Evolutionary conservation across 2,797 vertebrate species (phyloP).

Genomic region (Mus caroli): DNA sequence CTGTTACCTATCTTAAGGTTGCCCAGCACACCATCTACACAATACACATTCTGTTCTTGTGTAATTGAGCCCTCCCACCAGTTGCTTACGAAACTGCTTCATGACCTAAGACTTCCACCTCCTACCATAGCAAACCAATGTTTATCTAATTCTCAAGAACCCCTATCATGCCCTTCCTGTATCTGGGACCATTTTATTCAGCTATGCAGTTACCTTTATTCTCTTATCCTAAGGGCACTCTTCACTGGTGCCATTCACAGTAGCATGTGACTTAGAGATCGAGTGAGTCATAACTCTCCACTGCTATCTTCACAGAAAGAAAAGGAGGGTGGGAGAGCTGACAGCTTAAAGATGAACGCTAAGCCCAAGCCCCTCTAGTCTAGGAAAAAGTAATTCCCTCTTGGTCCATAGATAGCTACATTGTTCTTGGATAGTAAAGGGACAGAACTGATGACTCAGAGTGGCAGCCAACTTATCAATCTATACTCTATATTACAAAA

Average conservation of each 20-base stretch:
- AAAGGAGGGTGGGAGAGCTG: background rate
- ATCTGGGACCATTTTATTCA: constrained; percentile 49
- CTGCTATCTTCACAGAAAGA: constrained; percentile 8
- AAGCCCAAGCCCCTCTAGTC: background rate
- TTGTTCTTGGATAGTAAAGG: constrained; percentile 6
- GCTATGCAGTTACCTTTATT: constrained; percentile 53
- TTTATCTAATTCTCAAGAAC: constrained; percentile 59
- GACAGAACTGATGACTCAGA: constrained; percentile 54
- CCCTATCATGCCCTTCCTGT: constrained; percentile 23
- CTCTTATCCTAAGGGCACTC: constrained; percentile 59
- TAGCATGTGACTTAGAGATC: constrained; percentile 52
- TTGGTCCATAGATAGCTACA: constrained; percentile 38
- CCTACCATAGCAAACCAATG: constrained; percentile 45
- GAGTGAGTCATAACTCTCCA: constrained; percentile 32
- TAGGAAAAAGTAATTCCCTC: constrained; percentile 41
- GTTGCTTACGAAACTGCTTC: constrained; percentile 39
- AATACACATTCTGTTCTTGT: constrained; percentile 16
- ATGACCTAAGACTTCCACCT: constrained; percentile 49
- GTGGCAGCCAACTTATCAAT: constrained; percentile 22
- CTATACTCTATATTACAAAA: background rate
- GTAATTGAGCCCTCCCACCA: constrained; percentile 25
- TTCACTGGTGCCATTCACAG: constrained; percentile 55
- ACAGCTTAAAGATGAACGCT: constrained; percentile 35
- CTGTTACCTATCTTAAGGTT: constrained; percentile 24
- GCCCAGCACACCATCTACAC: constrained; percentile 2